Conservation (phyloP, 2,888 invertebrate species). For the Torymus tubicola region DNA sequence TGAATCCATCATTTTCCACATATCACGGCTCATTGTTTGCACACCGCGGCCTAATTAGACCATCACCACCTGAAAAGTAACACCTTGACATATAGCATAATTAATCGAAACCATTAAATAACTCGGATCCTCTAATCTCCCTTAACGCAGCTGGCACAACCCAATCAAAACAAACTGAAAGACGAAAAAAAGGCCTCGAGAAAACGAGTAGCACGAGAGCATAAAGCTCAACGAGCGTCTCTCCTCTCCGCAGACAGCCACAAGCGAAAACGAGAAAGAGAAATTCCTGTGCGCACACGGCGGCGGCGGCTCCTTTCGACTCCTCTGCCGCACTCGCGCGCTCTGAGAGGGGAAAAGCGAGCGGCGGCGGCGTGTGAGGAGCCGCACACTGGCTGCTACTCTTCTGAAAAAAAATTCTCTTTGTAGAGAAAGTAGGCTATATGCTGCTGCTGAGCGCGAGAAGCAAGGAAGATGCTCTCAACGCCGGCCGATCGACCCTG, state of each 20-base stretch:
- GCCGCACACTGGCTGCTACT: conserved; percentile 16
- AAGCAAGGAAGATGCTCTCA: conserved; percentile 62
- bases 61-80: no score
- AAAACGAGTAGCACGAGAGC: background rate
- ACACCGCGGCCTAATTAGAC: no score
- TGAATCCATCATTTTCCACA: no score
- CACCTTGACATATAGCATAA: no score
- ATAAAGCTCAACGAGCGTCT: background rate
- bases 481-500: conserved; percentile 34
- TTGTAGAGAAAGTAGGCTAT: conserved; percentile 75
- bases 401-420: conserved; percentile 71
- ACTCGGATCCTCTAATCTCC: no score
- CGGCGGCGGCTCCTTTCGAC: conserved; percentile 32
- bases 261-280: conserved; percentile 49
- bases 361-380: conserved; percentile 7
- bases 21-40: no score
- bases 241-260: background rate
- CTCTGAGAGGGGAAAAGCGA: conserved; percentile 53
- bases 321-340: no score
- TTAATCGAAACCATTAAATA: no score
- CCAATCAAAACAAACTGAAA: no score
- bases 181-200: background rate
- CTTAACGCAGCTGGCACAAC: no score
- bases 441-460: conserved; percentile 49
- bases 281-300: conserved; percentile 40